A percentile compares a stretch with the other conserved stretches of the same genome.
Conservation (phyloP, 1,140 invertebrate species). For the Potamilus streckersoni region DNA sequence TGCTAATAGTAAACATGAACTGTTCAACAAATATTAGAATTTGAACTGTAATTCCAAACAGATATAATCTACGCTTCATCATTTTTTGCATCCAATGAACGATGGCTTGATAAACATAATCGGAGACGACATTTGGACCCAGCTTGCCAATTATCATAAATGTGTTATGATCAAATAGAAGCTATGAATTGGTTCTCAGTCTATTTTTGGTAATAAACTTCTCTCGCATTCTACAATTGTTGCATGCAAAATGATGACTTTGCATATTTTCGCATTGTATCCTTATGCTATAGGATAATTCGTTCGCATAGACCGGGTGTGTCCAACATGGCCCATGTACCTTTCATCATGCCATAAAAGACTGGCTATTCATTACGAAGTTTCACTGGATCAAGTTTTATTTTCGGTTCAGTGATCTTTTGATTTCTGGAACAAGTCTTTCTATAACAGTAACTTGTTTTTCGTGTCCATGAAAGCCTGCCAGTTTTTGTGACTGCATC, state of each 20-base stretch:
- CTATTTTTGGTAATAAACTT: slow-evolving; percentile 5
- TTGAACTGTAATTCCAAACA: too few relatives aligned
- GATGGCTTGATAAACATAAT: neutral
- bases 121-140: neutral
- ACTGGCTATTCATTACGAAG: neutral
- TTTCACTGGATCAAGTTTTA: neutral
- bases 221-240: slow-evolving; percentile 2
- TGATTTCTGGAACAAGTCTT: too few relatives aligned
- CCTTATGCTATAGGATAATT: neutral
- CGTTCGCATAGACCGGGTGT: neutral
- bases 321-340: neutral
- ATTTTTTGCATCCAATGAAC: neutral
- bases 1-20: too few relatives aligned
- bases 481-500: neutral
- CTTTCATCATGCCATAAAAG: neutral
- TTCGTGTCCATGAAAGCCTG: neutral
- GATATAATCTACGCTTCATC: slow-evolving; percentile 1
- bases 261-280: neutral
- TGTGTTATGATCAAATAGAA: neutral
- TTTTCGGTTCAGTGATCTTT: too few relatives aligned
- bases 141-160: slow-evolving; percentile 8
- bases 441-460: neutral
- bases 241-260: neutral
- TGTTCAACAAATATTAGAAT: too few relatives aligned
- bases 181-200: slow-evolving; percentile 8